Evolutionary conservation across 2,113 vertebrate genomes (phyloP).

Genomic region (Reinhardtius hippoglossoides): DNA sequence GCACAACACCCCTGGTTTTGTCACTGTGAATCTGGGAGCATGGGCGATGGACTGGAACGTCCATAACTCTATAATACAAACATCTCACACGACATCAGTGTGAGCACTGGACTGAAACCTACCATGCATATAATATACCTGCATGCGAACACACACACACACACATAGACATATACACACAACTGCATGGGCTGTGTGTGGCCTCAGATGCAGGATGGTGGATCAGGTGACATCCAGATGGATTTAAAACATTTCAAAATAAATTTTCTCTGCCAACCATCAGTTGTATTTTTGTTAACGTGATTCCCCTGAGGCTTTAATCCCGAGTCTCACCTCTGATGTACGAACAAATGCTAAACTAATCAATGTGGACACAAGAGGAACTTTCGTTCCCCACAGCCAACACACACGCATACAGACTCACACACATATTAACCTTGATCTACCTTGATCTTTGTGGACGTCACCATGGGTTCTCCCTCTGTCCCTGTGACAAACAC

Average conservation of each 20-base stretch:
- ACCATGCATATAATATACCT: slow-evolving; percentile 2
- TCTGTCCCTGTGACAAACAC: slow-evolving; percentile 48
- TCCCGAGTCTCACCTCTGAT: slow-evolving; percentile 33
- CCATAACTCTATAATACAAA: slow-evolving; percentile 48
- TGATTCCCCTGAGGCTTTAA: slow-evolving; percentile 8
- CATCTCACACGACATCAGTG: slow-evolving; percentile 10
- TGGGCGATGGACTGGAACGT: slow-evolving; percentile 50
- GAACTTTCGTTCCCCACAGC: slow-evolving; percentile 39
- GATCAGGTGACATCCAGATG: not conserved
- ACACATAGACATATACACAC: not conserved
- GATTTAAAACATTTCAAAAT: not conserved
- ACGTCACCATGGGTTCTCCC: slow-evolving; percentile 44
- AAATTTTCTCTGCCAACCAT: not conserved
- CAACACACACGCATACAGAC: slow-evolving; percentile 6
- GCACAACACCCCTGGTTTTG: slow-evolving; percentile 49
- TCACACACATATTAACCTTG: slow-evolving; percentile 55
- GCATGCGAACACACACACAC: slow-evolving; percentile 17
- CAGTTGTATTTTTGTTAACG: not conserved
- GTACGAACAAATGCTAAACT: slow-evolving; percentile 24
- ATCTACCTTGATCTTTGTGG: slow-evolving; percentile 59
- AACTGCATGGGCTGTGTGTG: not conserved
- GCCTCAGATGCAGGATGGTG: not conserved
- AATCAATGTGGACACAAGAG: slow-evolving; percentile 38
- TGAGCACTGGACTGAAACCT: slow-evolving; percentile 47
- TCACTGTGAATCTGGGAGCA: slow-evolving; percentile 41